phyloP scores from a whole-genome alignment of 2,888 invertebrate species.

The Ennomos quercinarius region DNA sequence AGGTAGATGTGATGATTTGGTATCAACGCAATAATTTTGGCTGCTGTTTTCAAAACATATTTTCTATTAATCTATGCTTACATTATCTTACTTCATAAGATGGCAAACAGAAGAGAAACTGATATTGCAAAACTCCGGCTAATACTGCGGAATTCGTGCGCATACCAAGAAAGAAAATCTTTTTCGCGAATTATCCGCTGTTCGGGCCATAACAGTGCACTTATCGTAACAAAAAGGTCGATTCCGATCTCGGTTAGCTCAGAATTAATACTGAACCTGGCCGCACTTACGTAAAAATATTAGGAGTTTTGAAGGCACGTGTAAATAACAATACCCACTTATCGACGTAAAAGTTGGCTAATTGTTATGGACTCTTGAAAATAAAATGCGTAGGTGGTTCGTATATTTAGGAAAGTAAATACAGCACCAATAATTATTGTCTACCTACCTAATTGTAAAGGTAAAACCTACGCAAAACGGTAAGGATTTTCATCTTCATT shows the following conservation, averaged over 20 bases:
- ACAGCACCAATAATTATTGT: too few species aligned
- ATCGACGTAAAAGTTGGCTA: not conserved
- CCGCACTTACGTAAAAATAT: not conserved
- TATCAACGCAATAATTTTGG: too few species aligned
- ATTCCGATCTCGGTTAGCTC: slow-evolving; percentile 11
- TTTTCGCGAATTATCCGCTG: not conserved
- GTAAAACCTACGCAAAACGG: not conserved
- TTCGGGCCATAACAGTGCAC: slow-evolving; percentile 5
- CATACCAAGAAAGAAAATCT: not conserved
- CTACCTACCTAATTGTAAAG: not conserved
- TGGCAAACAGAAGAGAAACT: too few species aligned
- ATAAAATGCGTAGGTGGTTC: not conserved
- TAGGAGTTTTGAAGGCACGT: not conserved
- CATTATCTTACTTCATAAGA: too few species aligned
- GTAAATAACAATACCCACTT: not conserved
- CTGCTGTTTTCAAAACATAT: too few species aligned
- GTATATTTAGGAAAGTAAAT: too few species aligned
- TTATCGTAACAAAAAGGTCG: slow-evolving; percentile 21
- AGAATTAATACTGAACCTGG: slow-evolving; percentile 6
- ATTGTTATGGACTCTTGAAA: not conserved
- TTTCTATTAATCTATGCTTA: too few species aligned
- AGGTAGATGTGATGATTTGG: too few species aligned
- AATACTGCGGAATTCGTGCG: too few species aligned
- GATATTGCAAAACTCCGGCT: too few species aligned
- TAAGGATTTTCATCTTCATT: not conserved